These are phyloP conservation scores for Limenitis camilla DNA, from an alignment of 2,888 invertebrate species.

Conservation along the genomic window DNA sequence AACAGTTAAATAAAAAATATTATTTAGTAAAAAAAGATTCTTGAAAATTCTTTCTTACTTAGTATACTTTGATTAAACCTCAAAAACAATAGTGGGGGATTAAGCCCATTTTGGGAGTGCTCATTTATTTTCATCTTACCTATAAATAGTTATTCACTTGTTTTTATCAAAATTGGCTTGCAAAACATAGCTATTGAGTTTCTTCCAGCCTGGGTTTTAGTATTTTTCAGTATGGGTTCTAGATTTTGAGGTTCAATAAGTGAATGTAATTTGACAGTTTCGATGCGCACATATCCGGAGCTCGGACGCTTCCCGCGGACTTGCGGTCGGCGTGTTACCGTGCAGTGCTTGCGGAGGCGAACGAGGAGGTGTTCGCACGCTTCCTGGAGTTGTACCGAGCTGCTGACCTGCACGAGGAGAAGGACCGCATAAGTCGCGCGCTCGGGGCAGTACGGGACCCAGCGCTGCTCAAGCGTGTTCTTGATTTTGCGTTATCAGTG, in stretches of 20 bases:
- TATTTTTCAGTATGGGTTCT: too few relatives aligned
- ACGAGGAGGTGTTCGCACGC: constrained; percentile 81
- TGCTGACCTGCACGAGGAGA: constrained; percentile 94
- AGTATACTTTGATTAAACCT: too few relatives aligned
- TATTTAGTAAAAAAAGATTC: too few relatives aligned
- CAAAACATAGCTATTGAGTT: too few relatives aligned
- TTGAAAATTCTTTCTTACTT: too few relatives aligned
- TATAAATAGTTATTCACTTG: too few relatives aligned
- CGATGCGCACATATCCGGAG: constrained; percentile 78
- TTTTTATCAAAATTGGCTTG: too few relatives aligned
- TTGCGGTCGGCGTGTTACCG: constrained; percentile 90
- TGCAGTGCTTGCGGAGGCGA: constrained; percentile 83
- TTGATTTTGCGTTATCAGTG: constrained; percentile 88
- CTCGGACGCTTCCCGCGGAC: constrained; percentile 84
- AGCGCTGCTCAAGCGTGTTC: constrained; percentile 80
- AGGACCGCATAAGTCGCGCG: constrained; percentile 89
- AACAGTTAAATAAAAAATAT: too few relatives aligned
- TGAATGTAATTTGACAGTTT: constrained; percentile 51
- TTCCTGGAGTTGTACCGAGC: constrained; percentile 88
- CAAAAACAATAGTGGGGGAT: too few relatives aligned
- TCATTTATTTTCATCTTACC: too few relatives aligned
- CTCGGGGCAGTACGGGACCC: constrained; percentile 87
- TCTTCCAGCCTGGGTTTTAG: too few relatives aligned
- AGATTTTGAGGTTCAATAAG: neutral
- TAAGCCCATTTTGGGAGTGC: too few relatives aligned